phyloP scores from a whole-genome alignment of 2,113 vertebrate genomes.

The Nestor notabilis region DNA sequence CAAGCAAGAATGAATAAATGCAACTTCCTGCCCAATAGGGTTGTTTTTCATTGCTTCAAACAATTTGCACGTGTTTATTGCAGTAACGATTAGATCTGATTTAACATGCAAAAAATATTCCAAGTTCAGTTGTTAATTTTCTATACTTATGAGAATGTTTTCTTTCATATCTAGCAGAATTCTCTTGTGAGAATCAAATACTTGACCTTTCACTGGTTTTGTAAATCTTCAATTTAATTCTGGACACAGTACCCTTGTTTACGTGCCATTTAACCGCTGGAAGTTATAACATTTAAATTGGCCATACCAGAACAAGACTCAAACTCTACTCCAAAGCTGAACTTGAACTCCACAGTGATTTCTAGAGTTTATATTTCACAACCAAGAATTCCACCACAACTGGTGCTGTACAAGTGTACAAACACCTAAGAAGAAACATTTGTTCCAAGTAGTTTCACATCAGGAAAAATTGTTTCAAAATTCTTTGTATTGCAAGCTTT shows the following conservation, averaged over 20 bases:
- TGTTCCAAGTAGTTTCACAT: background rate
- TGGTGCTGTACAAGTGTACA: background rate
- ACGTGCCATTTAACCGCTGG: background rate
- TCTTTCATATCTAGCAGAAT: background rate
- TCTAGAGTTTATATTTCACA: background rate
- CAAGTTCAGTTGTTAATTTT: background rate
- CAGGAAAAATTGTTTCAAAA: background rate
- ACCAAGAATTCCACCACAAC: background rate
- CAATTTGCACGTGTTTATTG: background rate
- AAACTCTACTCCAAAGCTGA: background rate
- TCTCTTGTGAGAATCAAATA: background rate
- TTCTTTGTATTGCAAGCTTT: background rate
- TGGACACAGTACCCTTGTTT: background rate
- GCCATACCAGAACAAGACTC: background rate
- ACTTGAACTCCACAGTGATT: background rate
- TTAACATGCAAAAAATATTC: background rate
- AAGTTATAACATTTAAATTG: background rate
- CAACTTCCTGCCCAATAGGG: conserved; percentile 21
- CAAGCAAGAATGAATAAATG: conserved; percentile 31
- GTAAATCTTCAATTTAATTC: background rate
- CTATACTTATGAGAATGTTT: background rate
- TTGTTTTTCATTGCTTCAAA: conserved; percentile 11
- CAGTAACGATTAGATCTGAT: background rate
- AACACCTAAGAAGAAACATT: background rate
- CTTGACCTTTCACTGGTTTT: background rate